phyloP scores from a whole-genome alignment of 2,113 vertebrate species.

The Calypte anna region DNA sequence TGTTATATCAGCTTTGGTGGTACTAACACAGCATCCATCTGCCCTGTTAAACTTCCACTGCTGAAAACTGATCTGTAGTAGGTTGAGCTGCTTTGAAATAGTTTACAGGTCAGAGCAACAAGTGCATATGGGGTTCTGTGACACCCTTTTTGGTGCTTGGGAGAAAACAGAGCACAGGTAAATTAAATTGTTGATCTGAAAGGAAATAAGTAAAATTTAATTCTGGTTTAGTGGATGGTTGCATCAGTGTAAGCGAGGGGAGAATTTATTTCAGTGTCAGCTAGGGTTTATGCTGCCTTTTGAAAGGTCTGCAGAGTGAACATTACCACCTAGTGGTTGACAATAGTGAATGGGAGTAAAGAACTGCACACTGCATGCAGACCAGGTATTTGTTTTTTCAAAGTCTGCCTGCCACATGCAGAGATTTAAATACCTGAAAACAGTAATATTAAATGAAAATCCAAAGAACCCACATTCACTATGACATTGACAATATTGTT shows the following conservation, averaged over 20 bases:
- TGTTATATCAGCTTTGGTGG: not conserved
- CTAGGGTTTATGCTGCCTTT: not conserved
- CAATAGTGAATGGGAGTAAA: not conserved
- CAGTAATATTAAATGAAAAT: not conserved
- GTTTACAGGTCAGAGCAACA: not conserved
- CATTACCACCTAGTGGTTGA: constrained; percentile 58
- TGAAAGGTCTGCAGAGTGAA: not conserved
- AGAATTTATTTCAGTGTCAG: not conserved
- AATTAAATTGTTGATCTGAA: not conserved
- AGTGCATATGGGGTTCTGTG: not conserved
- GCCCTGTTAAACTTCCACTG: not conserved
- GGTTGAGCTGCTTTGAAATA: not conserved
- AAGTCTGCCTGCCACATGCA: not conserved
- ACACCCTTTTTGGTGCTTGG: not conserved
- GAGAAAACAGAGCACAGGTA: not conserved
- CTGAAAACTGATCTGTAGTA: not conserved
- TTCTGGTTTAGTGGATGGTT: not conserved
- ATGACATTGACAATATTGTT: not conserved
- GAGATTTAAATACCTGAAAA: not conserved
- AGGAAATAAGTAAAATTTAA: not conserved
- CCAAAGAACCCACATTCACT: not conserved
- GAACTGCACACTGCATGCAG: not conserved
- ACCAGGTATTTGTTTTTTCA: not conserved
- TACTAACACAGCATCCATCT: not conserved
- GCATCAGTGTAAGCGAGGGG: not conserved